These are phyloP conservation scores for Dynastes tityus DNA, from an alignment of 2,888 invertebrate genomes.

Conservation along the genomic window DNA sequence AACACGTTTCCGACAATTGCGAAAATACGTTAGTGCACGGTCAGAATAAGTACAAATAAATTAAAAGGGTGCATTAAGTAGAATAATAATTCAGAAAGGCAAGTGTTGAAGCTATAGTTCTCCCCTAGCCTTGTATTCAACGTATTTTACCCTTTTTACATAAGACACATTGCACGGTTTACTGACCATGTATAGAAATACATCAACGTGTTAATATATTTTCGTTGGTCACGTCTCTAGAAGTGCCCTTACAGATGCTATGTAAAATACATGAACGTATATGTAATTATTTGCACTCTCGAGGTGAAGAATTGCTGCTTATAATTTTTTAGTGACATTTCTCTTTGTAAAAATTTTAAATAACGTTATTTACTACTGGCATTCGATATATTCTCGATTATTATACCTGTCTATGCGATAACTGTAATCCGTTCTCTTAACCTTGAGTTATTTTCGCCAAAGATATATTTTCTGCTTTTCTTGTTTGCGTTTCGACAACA, in stretches of 20 bases:
- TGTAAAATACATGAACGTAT: neutral
- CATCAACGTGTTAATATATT: constrained; percentile 46
- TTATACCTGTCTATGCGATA: neutral
- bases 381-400: neutral
- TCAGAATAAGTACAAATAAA: constrained; percentile 21
- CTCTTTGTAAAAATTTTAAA: too few species aligned
- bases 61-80: constrained; percentile 41
- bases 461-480: constrained; percentile 16
- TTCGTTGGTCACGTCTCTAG: constrained; percentile 28
- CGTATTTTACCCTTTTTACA: constrained; percentile 51
- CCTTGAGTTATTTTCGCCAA: constrained; percentile 25
- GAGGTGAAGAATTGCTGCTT: neutral
- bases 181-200: constrained; percentile 47
- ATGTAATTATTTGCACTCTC: neutral
- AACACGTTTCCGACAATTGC: constrained; percentile 26
- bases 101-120: constrained; percentile 47
- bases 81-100: constrained; percentile 36
- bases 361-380: too few species aligned
- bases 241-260: neutral
- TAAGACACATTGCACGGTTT: constrained; percentile 42
- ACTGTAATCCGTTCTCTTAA: constrained; percentile 15
- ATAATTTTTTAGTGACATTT: too few species aligned
- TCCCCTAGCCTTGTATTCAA: constrained; percentile 47
- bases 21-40: constrained; percentile 33
- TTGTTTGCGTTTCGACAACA: neutral